These are phyloP conservation scores for Ladona fulva DNA, from an alignment of 1,140 invertebrate genomes.

Conservation along the genomic window DNA sequence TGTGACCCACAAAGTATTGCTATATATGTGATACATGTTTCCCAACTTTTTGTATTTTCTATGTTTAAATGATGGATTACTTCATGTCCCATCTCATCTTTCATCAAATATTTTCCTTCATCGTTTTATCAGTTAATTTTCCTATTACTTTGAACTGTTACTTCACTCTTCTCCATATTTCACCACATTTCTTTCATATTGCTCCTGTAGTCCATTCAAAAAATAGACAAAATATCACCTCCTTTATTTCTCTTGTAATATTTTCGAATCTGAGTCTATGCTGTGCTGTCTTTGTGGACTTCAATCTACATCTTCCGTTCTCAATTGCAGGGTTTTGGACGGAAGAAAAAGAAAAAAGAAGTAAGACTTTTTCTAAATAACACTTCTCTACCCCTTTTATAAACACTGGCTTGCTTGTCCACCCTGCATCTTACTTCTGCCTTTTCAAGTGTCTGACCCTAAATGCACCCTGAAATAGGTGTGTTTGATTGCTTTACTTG, in stretches of 20 bases:
- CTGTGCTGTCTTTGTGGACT: slow-evolving; percentile 20
- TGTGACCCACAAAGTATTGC: too few relatives aligned
- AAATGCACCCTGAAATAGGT: neutral
- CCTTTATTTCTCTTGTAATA: slow-evolving; percentile 35
- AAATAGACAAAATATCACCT: slow-evolving; percentile 13
- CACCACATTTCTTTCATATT: slow-evolving; percentile 9
- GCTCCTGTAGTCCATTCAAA: neutral
- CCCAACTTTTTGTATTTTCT: too few relatives aligned
- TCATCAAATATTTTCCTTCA: too few relatives aligned
- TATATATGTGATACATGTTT: too few relatives aligned
- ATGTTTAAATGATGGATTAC: too few relatives aligned
- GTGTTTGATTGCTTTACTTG: too few relatives aligned
- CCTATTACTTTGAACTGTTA: too few relatives aligned
- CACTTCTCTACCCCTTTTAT: neutral
- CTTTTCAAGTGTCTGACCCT: slow-evolving; percentile 11
- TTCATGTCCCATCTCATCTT: too few relatives aligned
- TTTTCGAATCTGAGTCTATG: slow-evolving; percentile 42
- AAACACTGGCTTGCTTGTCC: too few relatives aligned
- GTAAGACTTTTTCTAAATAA: slow-evolving; percentile 51
- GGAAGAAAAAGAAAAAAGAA: slow-evolving; percentile 94
- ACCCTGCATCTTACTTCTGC: neutral
- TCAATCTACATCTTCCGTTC: slow-evolving; percentile 18
- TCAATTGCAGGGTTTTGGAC: slow-evolving; percentile 76
- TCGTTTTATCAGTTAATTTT: too few relatives aligned
- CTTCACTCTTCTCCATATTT: neutral